phyloP scores from a whole-genome alignment of 2,797 vertebrate species.

The Amblyraja radiata region DNA sequence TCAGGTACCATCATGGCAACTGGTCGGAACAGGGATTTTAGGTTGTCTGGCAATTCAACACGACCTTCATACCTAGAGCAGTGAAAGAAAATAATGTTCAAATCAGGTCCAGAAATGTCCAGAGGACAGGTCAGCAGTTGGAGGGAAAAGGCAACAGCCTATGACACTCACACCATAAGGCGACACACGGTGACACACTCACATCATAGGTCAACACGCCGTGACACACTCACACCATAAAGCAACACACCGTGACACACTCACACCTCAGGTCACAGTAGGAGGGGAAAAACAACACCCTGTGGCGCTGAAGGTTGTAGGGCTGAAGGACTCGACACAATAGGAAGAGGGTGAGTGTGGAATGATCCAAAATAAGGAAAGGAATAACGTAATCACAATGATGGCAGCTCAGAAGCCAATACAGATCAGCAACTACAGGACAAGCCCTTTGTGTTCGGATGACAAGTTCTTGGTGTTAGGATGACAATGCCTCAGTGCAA shows the following conservation, averaged over 20 bases:
- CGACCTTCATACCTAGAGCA: constrained; percentile 50
- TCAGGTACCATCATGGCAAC: constrained; percentile 57
- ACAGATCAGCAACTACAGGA: no score
- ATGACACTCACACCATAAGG: background rate
- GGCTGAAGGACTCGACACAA: no score
- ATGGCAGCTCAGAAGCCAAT: no score
- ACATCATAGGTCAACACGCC: background rate
- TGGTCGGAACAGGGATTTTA: constrained; percentile 55
- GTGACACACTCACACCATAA: background rate
- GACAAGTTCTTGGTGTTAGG: no score
- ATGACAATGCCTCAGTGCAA: no score
- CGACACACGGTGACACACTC: background rate
- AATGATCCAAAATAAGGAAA: no score
- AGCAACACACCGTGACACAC: background rate
- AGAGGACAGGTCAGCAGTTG: background rate
- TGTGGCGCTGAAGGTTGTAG: no score
- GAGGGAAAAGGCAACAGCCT: background rate
- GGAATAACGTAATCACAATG: no score
- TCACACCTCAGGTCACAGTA: no score
- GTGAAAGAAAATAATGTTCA: constrained; percentile 23
- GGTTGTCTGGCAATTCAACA: constrained; percentile 54
- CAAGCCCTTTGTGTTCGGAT: no score
- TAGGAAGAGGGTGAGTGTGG: no score
- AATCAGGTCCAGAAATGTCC: background rate
- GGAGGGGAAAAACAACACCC: no score